Base-by-base conservation (phyloP, 2,888 invertebrate genomes). In the Amblyjoppa fuscipennis region DNA sequence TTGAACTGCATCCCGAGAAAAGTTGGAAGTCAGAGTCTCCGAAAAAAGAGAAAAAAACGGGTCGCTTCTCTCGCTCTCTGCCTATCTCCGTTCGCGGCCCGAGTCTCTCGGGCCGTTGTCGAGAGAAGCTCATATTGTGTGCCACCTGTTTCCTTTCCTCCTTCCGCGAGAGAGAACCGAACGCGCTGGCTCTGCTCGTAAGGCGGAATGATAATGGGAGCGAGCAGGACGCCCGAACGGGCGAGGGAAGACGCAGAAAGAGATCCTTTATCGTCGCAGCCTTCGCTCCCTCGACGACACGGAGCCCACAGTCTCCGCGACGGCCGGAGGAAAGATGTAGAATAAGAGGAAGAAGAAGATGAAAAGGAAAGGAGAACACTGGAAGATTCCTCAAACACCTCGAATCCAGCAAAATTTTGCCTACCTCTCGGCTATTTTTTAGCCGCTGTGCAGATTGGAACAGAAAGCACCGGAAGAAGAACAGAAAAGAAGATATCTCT, bases 111-210 rank as follows among this genome's bases (percentile, higher is more conserved):
- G 64, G 16, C 73, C 53, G 73, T 66, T 51, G 64, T 53, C 76
- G 76, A 78, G 80, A 70, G 71, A 64, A 69, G 64, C 78, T 73
- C 89, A 89, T 64, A 64, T 90, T 90, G 91, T 89, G 89, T 84
- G 85, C 89, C 90, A 91, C 91, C 90, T 90, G 87, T 84, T 87
- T 84, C 81, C 87, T 83, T 78, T 77, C 82, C 77, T 83, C 70
- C 86, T 83, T 80, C 73, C 34, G 45, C 61, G 51, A 20, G 69
- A 74, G 59, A n/a, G 68, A 61, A n/a, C 70, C 70, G 69, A 69
- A 78, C 73, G 61, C 76, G 61, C 73, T 73, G 41, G 59, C 71
- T 6, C 78, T 75, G 68, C n/a, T 34, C 64, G 64, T 25, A 49
- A 34, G 49, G 11, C 45, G n/a, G 6, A 28, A 31, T 25, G 61